Evolutionary conservation across 2,888 invertebrate genomes (phyloP), one percentile per base, ranked within the genome.

Genomic region (Eupithecia abbreviata): DNA sequence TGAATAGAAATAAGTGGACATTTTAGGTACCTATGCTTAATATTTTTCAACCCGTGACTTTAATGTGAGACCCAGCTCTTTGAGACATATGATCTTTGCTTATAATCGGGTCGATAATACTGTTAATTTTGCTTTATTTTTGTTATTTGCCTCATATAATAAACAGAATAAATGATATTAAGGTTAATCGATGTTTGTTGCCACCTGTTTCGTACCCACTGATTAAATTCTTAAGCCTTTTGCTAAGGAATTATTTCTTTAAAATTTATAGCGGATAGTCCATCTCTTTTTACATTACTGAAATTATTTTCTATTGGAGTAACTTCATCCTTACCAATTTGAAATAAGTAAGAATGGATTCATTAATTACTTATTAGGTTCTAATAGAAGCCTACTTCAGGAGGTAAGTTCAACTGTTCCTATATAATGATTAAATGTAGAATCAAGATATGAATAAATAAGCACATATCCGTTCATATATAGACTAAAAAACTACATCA

Each of bases 1-100:
- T 69, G 69, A 74, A 69, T 74, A 69, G 69, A 74, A 74, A 74
- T 74, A 43, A 51, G 51, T 69, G 30, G 69, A 58, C 47, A 45
- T 47, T 47, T 69, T 45, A 69, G 47, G 58, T 55, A 49, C 10
- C 12, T 49, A 73, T 74, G 41, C 58, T 13, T 62, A 58, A 74
- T 73, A 69, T 68, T 67, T 69, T 69, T 43, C 7, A 68, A 68
- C 45, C 68, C 30, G 55, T 55, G 43, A 55, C 68, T 58, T 42
- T 30, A 47, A 62, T 30, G 69, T 74, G 45, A 62, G 66, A 72
- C 51, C 42, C 51, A 73, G 30, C n/a, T 30, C n/a, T 49, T 47
- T 13, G 5, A 66, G 12, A 49, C 6, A 47, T 13, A 18, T 30
- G 69, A 69, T 68, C 10, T 47, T 18, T 69, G 10, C 43, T 10